Evolutionary conservation across 2,113 vertebrate genomes (phyloP), one percentile per base, ranked within the genome.

Genomic region (Dicerorhinus sumatrensis): DNA sequence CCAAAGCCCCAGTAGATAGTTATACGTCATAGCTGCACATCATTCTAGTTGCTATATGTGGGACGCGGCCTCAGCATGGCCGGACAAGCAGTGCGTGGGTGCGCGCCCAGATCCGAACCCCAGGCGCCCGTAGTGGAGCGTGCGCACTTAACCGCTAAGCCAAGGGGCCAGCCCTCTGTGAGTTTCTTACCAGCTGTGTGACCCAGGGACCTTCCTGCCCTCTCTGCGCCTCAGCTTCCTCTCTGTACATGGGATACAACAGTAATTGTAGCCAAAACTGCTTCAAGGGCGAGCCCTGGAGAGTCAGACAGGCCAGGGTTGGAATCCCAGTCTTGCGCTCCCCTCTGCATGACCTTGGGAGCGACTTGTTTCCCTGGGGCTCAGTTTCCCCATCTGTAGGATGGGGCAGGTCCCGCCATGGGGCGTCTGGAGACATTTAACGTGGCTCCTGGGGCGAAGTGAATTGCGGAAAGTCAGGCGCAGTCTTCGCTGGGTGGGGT

Each of bases 351-450:
- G 92, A 94, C 81, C 69, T 90, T 92, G 94, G 42, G 33, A 81
- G 75, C 8, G 27, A 93, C 77, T 91, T 69, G 0, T 42, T 20
- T 54, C 51, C 65, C 48, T 33, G 46, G 33, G 73, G 27, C 92
- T 97, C 97, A 97, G 97, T 97, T 93, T 98, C 87, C n/a, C 75
- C 42, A 93, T 63, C 94, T 97, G 73, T 97, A 80, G 89, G 80
- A 65, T 89, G 94, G 96, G 58, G 33, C 76, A 42, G 27, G 8
- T 17, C 39, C 42, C 23, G 17, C 42, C 33, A 1, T 8, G 51
- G 46, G 9, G 51, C 5, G 6, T 25, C 42, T 62, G 65, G 81
- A 46, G 79, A 27, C n/a, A 23, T 33, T 67, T 76, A 75, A 17
- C 5, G 39, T 14, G 46, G 69, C 27, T 46, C 21, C 42, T 42